phyloP scores from a whole-genome alignment of 23 tunicate genomes.

The Diplosoma virens region DNA sequence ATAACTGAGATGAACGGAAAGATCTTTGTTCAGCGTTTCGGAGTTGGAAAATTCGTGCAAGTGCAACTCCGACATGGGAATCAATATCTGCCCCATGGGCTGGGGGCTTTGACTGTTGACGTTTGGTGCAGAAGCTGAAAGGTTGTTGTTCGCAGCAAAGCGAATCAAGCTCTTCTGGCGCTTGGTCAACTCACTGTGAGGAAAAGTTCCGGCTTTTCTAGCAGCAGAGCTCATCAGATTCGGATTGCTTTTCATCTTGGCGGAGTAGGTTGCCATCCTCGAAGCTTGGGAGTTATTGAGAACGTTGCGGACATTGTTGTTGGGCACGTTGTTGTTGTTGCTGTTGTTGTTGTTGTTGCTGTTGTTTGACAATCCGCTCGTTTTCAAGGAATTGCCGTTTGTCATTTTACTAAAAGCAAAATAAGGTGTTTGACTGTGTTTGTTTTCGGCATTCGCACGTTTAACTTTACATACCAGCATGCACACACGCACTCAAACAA shows the following conservation, averaged over 20 bases:
- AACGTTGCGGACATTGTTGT: slow-evolving; percentile 5
- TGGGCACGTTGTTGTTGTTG: not conserved
- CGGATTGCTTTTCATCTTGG: not conserved
- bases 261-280: not conserved
- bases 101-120: not conserved
- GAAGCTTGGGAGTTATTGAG: slow-evolving; percentile 23
- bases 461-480: too few species aligned
- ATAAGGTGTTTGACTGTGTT: too few species aligned
- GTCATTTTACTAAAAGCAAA: too few species aligned
- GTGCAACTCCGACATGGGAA: not conserved
- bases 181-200: slow-evolving; percentile 23
- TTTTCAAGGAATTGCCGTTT: too few species aligned
- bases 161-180: slow-evolving; percentile 66
- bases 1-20: not conserved
- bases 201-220: not conserved
- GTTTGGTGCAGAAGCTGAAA: not conserved
- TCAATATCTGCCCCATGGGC: not conserved
- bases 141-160: slow-evolving; percentile 44
- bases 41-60: not conserved
- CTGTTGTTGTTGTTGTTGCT: not conserved
- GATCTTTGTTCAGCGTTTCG: not conserved
- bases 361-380: too few species aligned
- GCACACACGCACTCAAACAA: too few species aligned
- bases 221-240: not conserved
- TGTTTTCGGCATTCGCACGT: too few species aligned